Evolutionary conservation across 2,113 vertebrate genomes (phyloP), one percentile per base, ranked within the genome.

Genomic region (Cottus gobio): DNA sequence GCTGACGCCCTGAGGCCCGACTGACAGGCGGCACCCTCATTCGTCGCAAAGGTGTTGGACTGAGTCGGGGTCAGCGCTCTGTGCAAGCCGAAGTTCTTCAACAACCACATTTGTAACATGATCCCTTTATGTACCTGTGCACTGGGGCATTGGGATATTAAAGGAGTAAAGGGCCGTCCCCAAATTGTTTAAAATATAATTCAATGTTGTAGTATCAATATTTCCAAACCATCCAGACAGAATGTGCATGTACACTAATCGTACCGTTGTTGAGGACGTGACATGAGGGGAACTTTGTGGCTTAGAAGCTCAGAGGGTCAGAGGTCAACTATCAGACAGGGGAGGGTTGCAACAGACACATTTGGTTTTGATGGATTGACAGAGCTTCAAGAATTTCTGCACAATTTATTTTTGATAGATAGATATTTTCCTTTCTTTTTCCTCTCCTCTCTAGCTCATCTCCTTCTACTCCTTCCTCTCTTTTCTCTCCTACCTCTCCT

Each of bases 271-370:
- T 61, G 64, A 86, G 83, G 89, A 93, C 83, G 85, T 94, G 89
- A 92, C 87, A 90, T 58, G 56, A 71, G 61, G 69, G 75, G 80
- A 87, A 89, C 84, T 78, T 71, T 67, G 72, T 52, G 82, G 75
- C 83, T 87, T 64, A 52, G 39, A 13, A 44, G 83, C 89, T 87
- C 75, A 57, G 39, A 13, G 48, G 83, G 89, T 87, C 75, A 57
- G 26, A 65, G 86, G 81, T 44, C 2, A 57, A 31, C n/a, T 30
- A 13, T 36, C 30, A 56, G 54, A 73, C 80, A 24, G 26, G 11
- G 8, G 11, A 3, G 83, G 64, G 34, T 52, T 36, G 34, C 46
- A 18, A 22, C 46, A 22, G 46, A 50, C 46, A 50, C 7, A 75
- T 66, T 28, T 50, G 60, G 48, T 57, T 30, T 60, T 22, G 42